Percentiles rank a stretch among this genome's conserved stretches.
phyloP scores from a whole-genome alignment of 2,113 vertebrate genomes.

The Hymenochirus boettgeri region DNA sequence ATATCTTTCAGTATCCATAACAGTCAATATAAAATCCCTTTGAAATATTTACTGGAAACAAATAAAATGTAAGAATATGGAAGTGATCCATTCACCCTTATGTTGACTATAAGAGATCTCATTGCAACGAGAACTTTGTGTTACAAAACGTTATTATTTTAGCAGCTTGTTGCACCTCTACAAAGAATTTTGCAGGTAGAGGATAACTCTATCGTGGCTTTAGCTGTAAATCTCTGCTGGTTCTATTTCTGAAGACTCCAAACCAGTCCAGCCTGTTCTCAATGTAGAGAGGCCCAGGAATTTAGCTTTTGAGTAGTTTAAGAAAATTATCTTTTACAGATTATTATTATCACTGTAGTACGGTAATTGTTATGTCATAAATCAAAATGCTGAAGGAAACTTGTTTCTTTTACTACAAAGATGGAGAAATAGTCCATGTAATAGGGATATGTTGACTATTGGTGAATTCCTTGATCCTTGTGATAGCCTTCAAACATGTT shows the following conservation, averaged over 20 bases:
- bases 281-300: background rate
- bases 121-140: background rate
- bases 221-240: constrained; percentile 7
- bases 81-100: background rate
- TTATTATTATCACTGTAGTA: background rate
- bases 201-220: too few species aligned
- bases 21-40: too few species aligned
- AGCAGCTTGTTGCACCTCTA: constrained; percentile 16
- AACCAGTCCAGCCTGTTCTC: constrained; percentile 29
- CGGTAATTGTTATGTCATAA: too few species aligned
- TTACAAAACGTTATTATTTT: constrained; percentile 13
- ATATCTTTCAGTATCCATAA: too few species aligned
- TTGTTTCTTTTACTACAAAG: too few species aligned
- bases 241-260: constrained; percentile 1
- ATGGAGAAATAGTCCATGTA: too few species aligned
- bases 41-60: too few species aligned
- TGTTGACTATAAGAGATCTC: background rate
- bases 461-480: background rate
- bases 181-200: constrained; percentile 25
- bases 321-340: constrained; percentile 1
- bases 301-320: background rate
- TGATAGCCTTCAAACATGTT: constrained; percentile 1
- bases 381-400: too few species aligned
- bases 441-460: too few species aligned
- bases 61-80: background rate